A percentile compares a stretch with the other conserved stretches of the same genome.
Conservation (phyloP, 2,113 vertebrate species). For the Bufo bufo region DNA sequence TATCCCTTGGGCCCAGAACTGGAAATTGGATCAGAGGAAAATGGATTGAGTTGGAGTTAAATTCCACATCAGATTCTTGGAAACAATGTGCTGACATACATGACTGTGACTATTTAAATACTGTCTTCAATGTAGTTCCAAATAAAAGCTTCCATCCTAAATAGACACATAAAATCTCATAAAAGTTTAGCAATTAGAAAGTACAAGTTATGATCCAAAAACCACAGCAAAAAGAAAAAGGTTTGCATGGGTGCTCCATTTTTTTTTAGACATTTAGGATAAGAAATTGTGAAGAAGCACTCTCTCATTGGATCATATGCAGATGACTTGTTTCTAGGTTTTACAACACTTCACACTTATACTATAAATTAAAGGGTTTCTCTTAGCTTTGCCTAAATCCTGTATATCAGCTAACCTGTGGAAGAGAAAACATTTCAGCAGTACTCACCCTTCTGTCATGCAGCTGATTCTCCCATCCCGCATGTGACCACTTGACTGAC, state of each 20-base stretch:
- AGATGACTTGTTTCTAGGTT: no score
- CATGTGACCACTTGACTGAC: no score
- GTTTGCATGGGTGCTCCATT: neutral
- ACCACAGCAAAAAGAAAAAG: neutral
- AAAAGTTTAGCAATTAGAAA: neutral
- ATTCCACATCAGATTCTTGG: constrained; percentile 71
- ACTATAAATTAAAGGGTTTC: no score
- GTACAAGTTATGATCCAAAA: neutral
- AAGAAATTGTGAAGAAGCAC: neutral
- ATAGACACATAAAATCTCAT: neutral
- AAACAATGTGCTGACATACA: constrained; percentile 77
- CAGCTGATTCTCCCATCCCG: no score
- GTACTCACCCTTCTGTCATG: no score
- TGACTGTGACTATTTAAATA: constrained; percentile 69
- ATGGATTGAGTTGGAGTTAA: constrained; percentile 70
- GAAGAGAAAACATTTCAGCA: no score
- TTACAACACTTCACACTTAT: no score
- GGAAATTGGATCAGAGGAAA: constrained; percentile 72
- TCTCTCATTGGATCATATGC: no score
- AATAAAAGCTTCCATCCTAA: neutral
- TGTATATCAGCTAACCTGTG: no score
- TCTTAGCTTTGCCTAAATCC: no score
- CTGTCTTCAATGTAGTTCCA: constrained; percentile 38
- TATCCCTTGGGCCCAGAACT: constrained; percentile 66
- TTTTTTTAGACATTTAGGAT: neutral